These are phyloP conservation scores for Apaloderma vittatum DNA, from an alignment of 2,113 vertebrate species.

Conservation along the genomic window DNA sequence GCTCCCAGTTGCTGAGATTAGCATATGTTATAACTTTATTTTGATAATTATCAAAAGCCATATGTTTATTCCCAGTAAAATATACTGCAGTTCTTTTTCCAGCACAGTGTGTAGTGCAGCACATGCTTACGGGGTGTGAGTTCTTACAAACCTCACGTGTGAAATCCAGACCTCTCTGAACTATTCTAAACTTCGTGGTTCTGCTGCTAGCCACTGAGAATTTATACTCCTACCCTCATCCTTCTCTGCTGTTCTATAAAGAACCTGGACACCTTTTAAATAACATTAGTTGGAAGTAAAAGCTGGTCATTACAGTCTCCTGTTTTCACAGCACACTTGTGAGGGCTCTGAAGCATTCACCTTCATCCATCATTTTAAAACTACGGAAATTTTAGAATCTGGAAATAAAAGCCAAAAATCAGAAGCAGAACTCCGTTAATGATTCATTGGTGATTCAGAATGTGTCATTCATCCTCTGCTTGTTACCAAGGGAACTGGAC, in stretches of 20 bases:
- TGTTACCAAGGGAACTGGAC: constrained; percentile 76
- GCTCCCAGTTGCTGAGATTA: background rate
- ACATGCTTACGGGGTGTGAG: background rate
- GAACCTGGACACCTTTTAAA: background rate
- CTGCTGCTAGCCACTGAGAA: background rate
- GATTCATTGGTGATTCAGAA: constrained; percentile 79
- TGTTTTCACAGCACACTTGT: background rate
- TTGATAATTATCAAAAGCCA: background rate
- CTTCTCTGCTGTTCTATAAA: background rate
- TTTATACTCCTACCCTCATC: background rate
- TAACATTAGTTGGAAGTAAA: background rate
- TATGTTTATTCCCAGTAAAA: background rate
- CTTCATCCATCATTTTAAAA: background rate
- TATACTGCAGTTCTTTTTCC: background rate
- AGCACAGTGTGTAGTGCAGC: background rate
- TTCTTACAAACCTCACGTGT: background rate
- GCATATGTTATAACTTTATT: background rate
- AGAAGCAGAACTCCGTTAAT: constrained; percentile 71
- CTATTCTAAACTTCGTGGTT: background rate
- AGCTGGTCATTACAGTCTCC: background rate
- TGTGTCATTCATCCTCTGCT: constrained; percentile 60
- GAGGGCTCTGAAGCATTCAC: background rate
- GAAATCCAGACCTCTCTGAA: background rate
- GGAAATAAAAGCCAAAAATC: constrained; percentile 61
- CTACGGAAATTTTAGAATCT: background rate